These are phyloP conservation scores for Branchellion lobata DNA, from an alignment of 2,888 invertebrate genomes.

Conservation along the genomic window DNA sequence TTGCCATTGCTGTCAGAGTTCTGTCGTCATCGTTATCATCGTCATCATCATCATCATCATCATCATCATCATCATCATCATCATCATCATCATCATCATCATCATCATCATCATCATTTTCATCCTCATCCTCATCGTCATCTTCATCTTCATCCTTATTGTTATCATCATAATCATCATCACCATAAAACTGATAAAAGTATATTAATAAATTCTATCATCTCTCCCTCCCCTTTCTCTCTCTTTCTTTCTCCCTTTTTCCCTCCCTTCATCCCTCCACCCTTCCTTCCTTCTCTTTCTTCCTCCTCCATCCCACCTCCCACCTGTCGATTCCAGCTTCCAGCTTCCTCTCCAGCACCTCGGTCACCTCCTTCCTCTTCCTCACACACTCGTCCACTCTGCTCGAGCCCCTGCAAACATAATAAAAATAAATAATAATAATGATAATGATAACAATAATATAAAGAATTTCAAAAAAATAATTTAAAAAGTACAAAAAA, in stretches of 20 bases:
- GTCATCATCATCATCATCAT: slow-evolving; percentile 53
- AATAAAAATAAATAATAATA: no score
- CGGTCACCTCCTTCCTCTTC: slow-evolving; percentile 80
- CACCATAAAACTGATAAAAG: no score
- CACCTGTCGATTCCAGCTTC: slow-evolving; percentile 68
- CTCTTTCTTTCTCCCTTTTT: not conserved
- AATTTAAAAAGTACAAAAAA: no score
- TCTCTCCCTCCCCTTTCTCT: no score
- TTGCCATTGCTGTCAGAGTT: slow-evolving; percentile 83
- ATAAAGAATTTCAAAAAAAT: no score
- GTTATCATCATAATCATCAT: no score
- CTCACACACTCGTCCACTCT: slow-evolving; percentile 85
- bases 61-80: slow-evolving; percentile 76
- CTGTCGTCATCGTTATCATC: slow-evolving; percentile 42
- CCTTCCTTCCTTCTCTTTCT: not conserved
- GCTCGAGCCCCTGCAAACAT: slow-evolving; percentile 70
- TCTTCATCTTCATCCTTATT: no score
- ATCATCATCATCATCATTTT: slow-evolving; percentile 82
- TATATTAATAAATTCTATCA: no score
- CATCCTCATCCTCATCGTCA: slow-evolving; percentile 73
- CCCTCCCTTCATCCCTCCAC: not conserved
- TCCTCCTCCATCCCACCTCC: not conserved
- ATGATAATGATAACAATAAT: no score
- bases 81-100: slow-evolving; percentile 79
- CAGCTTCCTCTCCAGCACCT: slow-evolving; percentile 81